Evolutionary conservation across 2,888 invertebrate species (phyloP), one percentile per base, ranked within the genome.

Genomic region (Drosophila differens): DNA sequence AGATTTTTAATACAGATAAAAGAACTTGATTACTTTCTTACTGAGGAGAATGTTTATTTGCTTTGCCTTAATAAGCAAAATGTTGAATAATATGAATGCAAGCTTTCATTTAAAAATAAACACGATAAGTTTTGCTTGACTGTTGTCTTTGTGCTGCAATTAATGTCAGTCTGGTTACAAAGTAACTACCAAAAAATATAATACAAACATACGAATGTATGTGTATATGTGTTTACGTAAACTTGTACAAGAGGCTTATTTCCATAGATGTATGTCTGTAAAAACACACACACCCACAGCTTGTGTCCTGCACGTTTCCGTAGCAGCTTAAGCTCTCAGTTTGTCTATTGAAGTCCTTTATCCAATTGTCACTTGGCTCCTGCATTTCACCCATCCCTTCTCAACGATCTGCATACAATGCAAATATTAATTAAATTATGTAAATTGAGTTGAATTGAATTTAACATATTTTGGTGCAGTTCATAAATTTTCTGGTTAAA

Each of bases 361-460:
- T 32, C 44, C 44, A 44, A n/a, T 58, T 44, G 32, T 44, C 58
- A 28, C 55, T 37, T 55, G 37, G 12, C 28, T 28, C 28, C 25
- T 2, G 19, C 25, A 12, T 6, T n/a, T 1, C n/a, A 12, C 22
- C 53, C 1, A 22, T 4, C 35, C 19, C 33, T 1, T 19, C 12
- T 12, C 14, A 33, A 3, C 32, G 22, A 25, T 7, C 44, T 30
- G 51, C 19, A 25, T 6, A 68, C 57, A 70, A 73, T 59, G 28
- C 69, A 61, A 66, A 57, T 58, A 74, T 76, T 81, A 81, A 88
- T 85, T 82, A 74, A 88, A 85, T 81, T 85, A 81, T 85, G 85
- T 80, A 81, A 85, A 88, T 85, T 78, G 74, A 78, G 71, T 87
- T 78, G 74, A 82, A 76, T 87, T 85, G 80, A 78, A 80, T 85